Percentiles rank a stretch among this genome's conserved stretches.
phyloP scores from a whole-genome alignment of 2,113 vertebrate species.

The Hippocampus guttulatus region DNA sequence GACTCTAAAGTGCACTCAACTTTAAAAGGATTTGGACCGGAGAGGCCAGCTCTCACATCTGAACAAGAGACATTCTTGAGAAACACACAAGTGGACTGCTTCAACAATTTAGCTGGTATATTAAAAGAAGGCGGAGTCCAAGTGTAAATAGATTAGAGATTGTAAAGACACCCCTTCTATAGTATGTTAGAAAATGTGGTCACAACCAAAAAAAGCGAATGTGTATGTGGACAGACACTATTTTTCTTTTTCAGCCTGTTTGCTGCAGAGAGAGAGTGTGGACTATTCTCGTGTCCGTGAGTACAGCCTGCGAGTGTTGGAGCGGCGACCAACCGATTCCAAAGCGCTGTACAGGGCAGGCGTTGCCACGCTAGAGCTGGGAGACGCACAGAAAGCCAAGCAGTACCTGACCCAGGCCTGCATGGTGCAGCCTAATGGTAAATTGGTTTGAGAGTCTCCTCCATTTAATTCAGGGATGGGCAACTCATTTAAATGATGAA shows the following conservation, averaged over 20 bases:
- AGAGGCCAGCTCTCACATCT: constrained; percentile 60
- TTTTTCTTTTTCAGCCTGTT: constrained; percentile 72
- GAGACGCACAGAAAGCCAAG: constrained; percentile 77
- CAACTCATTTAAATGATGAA: background rate
- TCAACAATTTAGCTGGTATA: constrained; percentile 88
- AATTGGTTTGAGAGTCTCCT: constrained; percentile 3
- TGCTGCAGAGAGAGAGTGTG: constrained; percentile 79
- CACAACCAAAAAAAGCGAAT: background rate
- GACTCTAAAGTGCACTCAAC: constrained; percentile 71
- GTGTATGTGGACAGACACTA: background rate
- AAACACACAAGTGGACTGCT: constrained; percentile 82
- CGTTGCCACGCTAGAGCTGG: constrained; percentile 81
- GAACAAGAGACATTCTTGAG: constrained; percentile 74
- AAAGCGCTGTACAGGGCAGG: constrained; percentile 88
- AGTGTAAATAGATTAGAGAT: background rate
- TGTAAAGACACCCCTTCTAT: background rate
- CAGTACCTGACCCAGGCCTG: constrained; percentile 75
- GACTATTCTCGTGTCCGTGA: constrained; percentile 82
- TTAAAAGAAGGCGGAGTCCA: background rate
- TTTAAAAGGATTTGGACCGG: constrained; percentile 70
- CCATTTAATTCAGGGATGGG: background rate
- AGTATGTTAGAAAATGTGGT: background rate
- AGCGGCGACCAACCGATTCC: constrained; percentile 73
- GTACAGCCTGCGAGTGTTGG: constrained; percentile 82
- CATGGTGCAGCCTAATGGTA: constrained; percentile 81